phyloP scores from a whole-genome alignment of 2,797 vertebrate genomes.

The Channa striata region DNA sequence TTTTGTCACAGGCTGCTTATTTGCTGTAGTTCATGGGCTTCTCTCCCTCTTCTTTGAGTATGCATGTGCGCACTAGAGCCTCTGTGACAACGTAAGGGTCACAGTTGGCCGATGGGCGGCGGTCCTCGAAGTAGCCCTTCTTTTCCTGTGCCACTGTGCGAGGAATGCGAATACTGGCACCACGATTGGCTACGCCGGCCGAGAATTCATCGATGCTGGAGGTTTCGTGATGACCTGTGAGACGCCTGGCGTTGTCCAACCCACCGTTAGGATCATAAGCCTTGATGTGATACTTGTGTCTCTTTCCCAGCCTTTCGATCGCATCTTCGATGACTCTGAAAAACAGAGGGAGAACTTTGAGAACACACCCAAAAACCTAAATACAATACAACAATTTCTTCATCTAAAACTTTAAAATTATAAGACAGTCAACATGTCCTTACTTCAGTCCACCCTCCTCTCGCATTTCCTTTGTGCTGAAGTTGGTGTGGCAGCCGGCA shows the following conservation, averaged over 20 bases:
- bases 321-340: slow-evolving; percentile 91
- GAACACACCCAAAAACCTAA: not conserved
- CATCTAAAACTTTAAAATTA: too few relatives aligned
- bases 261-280: slow-evolving; percentile 96
- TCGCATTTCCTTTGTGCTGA: slow-evolving; percentile 95
- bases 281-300: slow-evolving; percentile 93
- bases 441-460: slow-evolving; percentile 94
- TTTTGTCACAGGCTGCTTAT: slow-evolving; percentile 36
- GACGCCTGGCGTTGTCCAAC: slow-evolving; percentile 93
- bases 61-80: slow-evolving; percentile 92
- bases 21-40: slow-evolving; percentile 87
- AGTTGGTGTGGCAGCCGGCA: slow-evolving; percentile 97
- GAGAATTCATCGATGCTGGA: slow-evolving; percentile 96
- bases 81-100: slow-evolving; percentile 94
- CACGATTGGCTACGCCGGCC: slow-evolving; percentile 92
- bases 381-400: not conserved
- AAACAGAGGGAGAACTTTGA: not conserved
- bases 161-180: slow-evolving; percentile 96
- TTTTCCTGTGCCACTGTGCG: slow-evolving; percentile 91
- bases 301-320: slow-evolving; percentile 90
- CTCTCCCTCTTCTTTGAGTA: slow-evolving; percentile 91
- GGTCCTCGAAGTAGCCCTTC: slow-evolving; percentile 97
- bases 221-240: slow-evolving; percentile 93
- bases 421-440: slow-evolving; percentile 65
- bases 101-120: slow-evolving; percentile 95